Base-by-base conservation (phyloP, 2,888 invertebrate genomes). In the Hanleya hanleyi region DNA sequence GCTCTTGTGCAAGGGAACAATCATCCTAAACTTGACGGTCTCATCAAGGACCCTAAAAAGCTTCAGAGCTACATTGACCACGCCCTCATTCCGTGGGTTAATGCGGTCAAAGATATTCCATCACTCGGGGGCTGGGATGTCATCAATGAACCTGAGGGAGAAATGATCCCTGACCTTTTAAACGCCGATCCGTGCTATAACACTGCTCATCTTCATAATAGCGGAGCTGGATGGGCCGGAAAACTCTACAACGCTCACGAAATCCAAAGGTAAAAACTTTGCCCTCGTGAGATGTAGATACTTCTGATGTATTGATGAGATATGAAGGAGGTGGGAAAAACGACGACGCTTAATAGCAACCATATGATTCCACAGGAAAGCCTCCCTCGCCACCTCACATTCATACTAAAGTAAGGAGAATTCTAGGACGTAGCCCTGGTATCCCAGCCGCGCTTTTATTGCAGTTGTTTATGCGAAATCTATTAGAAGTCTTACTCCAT, bases 81-180 rank as follows among this genome's bases (percentile, higher is more conserved):
- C 15, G 85, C 83, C 29, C 76, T 87, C 33, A 79, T 80, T 29
- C 86, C 86, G 6, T 79, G 83, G 82, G 86, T 86, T 5, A 77
- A 67, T 7, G 81, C 79, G 0, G 77, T 86, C 62, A 85, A 83
- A 69, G 76, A 77, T 66, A 75, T 82, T 36, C 84, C 82, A 0
- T 84, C 84, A 15, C 81, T 87, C 1, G 87, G 86, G 5, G 85
- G 83, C 4, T 87, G 86, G 85, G 87, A 87, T 61, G 81, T 87
- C 62, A 82, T 86, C 50, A 87, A 87, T 67, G 87, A 87, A 70
- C 82, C 83, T 12, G 87, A 87, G 62, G 87, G 87, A 6, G 77
- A 57, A 26, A 57, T 57, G 15, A 57, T 57, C 29, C 57, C 57
- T 57, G 57, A 57, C 29, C 57, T 57, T 32, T 15, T 22, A 32